Evolutionary conservation across 2,797 vertebrate genomes (phyloP).

Genomic region (Oreochromis grahami): DNA sequence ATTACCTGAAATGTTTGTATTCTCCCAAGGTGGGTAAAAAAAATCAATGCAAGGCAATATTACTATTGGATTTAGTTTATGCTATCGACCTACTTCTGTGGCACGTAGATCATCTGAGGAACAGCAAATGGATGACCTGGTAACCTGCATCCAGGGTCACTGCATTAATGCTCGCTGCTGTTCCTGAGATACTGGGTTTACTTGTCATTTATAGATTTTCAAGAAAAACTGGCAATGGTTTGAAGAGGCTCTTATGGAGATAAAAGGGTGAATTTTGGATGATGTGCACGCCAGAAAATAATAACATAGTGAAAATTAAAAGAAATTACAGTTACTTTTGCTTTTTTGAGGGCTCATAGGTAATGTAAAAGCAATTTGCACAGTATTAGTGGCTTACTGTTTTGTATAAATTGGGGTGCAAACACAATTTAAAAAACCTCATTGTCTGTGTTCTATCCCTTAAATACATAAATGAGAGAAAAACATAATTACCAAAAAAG

Average conservation of each 20-base stretch:
- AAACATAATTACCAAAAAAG: neutral
- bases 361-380: neutral
- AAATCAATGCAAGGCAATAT: slow-evolving; percentile 78
- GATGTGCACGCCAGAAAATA: neutral
- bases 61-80: slow-evolving; percentile 75
- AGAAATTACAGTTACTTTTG: neutral
- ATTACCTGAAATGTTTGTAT: slow-evolving; percentile 55
- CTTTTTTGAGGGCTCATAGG: neutral
- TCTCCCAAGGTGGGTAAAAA: slow-evolving; percentile 58
- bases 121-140: slow-evolving; percentile 46
- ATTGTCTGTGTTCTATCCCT: neutral
- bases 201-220: neutral
- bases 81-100: slow-evolving; percentile 57
- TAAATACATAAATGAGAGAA: neutral
- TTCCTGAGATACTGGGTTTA: slow-evolving; percentile 5
- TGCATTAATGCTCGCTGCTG: slow-evolving; percentile 6
- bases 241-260: neutral
- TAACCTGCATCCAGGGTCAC: slow-evolving; percentile 60
- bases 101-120: slow-evolving; percentile 53
- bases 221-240: neutral
- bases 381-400: neutral
- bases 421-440: neutral
- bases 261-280: neutral
- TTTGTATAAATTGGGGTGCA: neutral
- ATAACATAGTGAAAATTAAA: neutral